These are phyloP conservation scores for Motacilla tschutschensis DNA, from an alignment of 2,113 vertebrate genomes.

Conservation along the genomic window DNA sequence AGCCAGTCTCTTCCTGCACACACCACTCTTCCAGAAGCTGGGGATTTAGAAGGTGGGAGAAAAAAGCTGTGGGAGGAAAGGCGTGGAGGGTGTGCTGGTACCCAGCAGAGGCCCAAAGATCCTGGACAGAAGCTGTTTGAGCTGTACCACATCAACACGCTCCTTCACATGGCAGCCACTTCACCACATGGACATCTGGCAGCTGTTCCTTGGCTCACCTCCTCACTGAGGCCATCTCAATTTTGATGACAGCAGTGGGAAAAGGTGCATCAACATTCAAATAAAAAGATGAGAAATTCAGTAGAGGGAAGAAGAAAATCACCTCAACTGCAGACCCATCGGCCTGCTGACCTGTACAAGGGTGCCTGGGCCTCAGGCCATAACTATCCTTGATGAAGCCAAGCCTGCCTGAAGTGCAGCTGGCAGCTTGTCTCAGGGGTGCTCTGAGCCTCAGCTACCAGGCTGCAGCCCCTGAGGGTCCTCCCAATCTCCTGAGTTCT, in stretches of 20 bases:
- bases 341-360: not conserved
- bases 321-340: not conserved
- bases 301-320: not conserved
- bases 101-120: not conserved
- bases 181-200: not conserved
- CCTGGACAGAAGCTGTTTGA: not conserved
- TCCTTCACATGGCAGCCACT: not conserved
- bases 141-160: not conserved
- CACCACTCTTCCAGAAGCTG: not conserved
- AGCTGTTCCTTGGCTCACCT: not conserved
- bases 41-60: not conserved
- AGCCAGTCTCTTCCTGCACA: not conserved
- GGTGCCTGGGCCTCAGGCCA: not conserved
- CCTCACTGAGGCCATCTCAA: fast-evolving
- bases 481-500: not conserved
- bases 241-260: not conserved
- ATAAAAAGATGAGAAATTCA: not conserved
- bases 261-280: not conserved
- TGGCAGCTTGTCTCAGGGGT: not conserved
- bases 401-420: not conserved
- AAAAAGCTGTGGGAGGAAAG: not conserved
- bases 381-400: not conserved
- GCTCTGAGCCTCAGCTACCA: not conserved
- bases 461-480: not conserved
- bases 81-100: not conserved